Percentiles rank a stretch among this genome's conserved stretches.
Conservation (phyloP, 1,140 invertebrate species). For the Periplaneta americana region DNA sequence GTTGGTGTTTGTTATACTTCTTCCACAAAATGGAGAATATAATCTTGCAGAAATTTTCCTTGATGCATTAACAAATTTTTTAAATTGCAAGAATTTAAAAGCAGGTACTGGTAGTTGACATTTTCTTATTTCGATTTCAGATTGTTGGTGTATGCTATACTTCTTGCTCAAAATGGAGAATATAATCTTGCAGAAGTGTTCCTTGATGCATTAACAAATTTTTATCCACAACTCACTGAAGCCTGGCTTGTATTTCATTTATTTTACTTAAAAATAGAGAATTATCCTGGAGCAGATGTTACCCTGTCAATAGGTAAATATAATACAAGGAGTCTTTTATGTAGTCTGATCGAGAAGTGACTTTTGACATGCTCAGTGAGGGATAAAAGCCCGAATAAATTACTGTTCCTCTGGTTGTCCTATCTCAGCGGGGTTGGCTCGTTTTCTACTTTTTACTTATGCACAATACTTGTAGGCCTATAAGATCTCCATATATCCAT, state of each 20-base stretch:
- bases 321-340: too few species aligned
- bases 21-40: constrained; percentile 1
- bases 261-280: constrained; percentile 13
- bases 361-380: too few species aligned
- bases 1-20: constrained; percentile 16
- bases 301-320: not conserved
- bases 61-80: constrained; percentile 6
- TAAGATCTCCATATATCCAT: too few species aligned
- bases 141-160: constrained; percentile 17
- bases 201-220: constrained; percentile 8
- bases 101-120: too few species aligned
- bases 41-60: constrained; percentile 16
- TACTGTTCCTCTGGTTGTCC: too few species aligned
- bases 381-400: too few species aligned
- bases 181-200: constrained; percentile 14
- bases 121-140: too few species aligned
- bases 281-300: not conserved
- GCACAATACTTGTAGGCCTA: too few species aligned
- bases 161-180: constrained; percentile 2
- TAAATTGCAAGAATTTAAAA: too few species aligned
- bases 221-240: constrained; percentile 16
- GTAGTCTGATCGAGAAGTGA: too few species aligned
- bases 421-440: too few species aligned
- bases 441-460: too few species aligned
- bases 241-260: constrained; percentile 18